Evolutionary conservation across 2,113 vertebrate genomes (phyloP), one percentile per base, ranked within the genome.

Genomic region (Lophotis ruficrista): DNA sequence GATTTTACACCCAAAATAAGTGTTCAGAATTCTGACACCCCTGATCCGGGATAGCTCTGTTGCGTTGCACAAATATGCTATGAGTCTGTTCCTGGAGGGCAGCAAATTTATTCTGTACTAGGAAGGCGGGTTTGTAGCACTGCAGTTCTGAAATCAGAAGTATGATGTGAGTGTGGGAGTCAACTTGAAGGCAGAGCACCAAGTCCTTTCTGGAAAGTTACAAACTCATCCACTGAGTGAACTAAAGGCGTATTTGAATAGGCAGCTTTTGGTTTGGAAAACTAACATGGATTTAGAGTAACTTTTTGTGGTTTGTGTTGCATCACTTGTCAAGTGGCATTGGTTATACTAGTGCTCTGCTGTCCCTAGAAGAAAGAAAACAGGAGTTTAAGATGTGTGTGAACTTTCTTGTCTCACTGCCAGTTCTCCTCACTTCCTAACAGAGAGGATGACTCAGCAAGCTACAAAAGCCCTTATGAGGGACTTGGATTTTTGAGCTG

Each of bases 301-400:
- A 60, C 38, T 45, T 33, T 33, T 22, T 93, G 58, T 86, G 47
- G n/a, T 72, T 89, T 90, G 83, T 94, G 80, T 79, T 31, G 51
- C 83, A 86, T 94, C 93, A 38, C 82, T 97, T 96, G 69, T 91
- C 90, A 92, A 88, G 75, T 90, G 78, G 4, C 70, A 23, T 28
- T 89, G 14, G 23, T 97, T 98, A 84, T 77, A 95, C 90, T 11
- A 53, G 53, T 73, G 77, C 89, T 97, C 60, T 89, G 92, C 91
- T 94, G 58, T 96, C 48, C 21, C 70, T 65, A 48, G 71, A 70
- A 92, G 76, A 81, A 69, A 66, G n/a, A 60, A 79, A 81, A 78
- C 12, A 19, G 8, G 38, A 91, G 65, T 85, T 96, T 87, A 94
- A 97, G 83, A n/a, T 90, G 78, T 61, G 3, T 78, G 47, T 70